A percentile compares a stretch with the other conserved stretches of the same genome.
These are phyloP conservation scores for Thalassophryne amazonica DNA, from an alignment of 2,797 vertebrate genomes.

Conservation along the genomic window DNA sequence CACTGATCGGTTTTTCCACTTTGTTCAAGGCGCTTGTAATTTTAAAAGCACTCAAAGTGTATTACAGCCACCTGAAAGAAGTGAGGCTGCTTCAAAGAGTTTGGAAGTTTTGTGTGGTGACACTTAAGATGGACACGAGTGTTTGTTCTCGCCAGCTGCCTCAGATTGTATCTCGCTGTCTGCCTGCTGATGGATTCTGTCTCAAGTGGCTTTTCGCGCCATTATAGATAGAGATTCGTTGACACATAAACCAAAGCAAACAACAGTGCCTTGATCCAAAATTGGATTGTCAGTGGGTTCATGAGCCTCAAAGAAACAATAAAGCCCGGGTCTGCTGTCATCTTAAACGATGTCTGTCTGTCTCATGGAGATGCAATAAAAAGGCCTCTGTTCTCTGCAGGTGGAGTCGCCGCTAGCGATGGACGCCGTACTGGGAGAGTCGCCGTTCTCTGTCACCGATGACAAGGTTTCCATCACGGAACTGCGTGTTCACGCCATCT, in stretches of 20 bases:
- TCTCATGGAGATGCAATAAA: conserved; percentile 41
- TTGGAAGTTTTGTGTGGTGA: conserved; percentile 19
- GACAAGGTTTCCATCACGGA: conserved; percentile 95
- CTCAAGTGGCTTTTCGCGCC: conserved; percentile 16
- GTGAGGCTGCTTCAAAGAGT: conserved; percentile 6
- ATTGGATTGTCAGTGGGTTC: conserved; percentile 53
- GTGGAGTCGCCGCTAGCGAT: conserved; percentile 93
- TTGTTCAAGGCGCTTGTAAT: conserved; percentile 38
- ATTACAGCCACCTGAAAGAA: conserved; percentile 19
- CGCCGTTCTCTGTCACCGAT: conserved; percentile 87
- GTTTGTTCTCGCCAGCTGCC: conserved; percentile 24
- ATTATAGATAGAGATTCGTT: conserved; percentile 33
- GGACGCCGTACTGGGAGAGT: conserved; percentile 90
- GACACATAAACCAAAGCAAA: conserved; percentile 34
- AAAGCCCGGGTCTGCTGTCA: conserved; percentile 46
- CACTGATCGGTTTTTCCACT: conserved; percentile 35
- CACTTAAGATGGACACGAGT: conserved; percentile 31
- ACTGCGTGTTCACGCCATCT: conserved; percentile 88
- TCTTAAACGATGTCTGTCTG: conserved; percentile 10
- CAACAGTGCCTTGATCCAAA: conserved; percentile 45
- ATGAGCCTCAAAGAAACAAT: conserved; percentile 56
- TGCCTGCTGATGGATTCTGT: conserved; percentile 28
- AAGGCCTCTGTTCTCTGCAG: conserved; percentile 60
- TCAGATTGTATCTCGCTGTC: conserved; percentile 7
- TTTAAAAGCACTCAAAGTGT: conserved; percentile 36